phyloP scores from a whole-genome alignment of 1,140 invertebrate genomes.

The Stratiolaelaps scimitus region DNA sequence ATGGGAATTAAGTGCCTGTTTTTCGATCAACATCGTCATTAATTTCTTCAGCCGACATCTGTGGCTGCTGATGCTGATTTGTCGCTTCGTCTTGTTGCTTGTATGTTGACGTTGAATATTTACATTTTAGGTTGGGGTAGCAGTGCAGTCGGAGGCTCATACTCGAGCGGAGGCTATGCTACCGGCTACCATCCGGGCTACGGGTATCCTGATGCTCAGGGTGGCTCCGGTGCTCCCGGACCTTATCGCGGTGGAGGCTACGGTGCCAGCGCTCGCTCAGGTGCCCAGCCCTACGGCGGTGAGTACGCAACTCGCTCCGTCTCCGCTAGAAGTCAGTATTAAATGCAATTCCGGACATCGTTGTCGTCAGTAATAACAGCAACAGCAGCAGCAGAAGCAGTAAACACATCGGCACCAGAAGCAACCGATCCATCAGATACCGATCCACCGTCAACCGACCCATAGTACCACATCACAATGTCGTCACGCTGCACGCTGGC shows the following conservation, averaged over 20 bases:
- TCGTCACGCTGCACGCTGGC: background rate
- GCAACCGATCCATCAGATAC: background rate
- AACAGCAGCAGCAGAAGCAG: background rate
- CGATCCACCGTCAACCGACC: background rate
- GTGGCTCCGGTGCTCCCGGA: slow-evolving; percentile 18
- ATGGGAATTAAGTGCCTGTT: background rate
- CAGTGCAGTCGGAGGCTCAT: background rate
- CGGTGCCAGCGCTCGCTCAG: slow-evolving; percentile 1
- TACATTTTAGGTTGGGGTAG: slow-evolving; percentile 20
- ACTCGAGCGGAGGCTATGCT: background rate
- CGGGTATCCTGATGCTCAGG: background rate
- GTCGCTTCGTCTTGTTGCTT: too few relatives aligned
- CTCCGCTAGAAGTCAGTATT: slow-evolving; percentile 23
- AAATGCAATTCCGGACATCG: background rate
- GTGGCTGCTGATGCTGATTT: too few relatives aligned
- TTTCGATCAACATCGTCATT: background rate
- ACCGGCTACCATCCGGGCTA: slow-evolving; percentile 11
- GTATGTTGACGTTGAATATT: background rate
- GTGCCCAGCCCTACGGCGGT: slow-evolving; percentile 17
- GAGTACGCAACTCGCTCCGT: slow-evolving; percentile 12
- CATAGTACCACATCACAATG: background rate
- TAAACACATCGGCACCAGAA: background rate
- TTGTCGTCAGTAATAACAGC: slow-evolving; percentile 15
- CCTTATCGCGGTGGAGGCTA: slow-evolving; percentile 21
- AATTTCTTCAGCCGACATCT: background rate